Evolutionary conservation across 2,797 vertebrate species (phyloP).

Genomic region (Enteromius afrohamiltoni): DNA sequence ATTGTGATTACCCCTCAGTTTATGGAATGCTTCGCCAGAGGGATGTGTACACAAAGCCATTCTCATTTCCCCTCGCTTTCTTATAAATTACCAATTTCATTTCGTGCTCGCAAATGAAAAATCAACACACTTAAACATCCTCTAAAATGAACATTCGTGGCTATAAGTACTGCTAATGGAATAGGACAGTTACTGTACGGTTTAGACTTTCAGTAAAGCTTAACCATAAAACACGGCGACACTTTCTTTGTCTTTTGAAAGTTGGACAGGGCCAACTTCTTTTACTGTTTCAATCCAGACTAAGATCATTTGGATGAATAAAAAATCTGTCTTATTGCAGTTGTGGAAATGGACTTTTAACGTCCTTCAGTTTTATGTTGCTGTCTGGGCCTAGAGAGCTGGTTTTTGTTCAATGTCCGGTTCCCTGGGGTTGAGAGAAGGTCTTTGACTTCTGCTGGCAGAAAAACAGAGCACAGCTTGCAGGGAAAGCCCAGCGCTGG

Average conservation of each 20-base stretch:
- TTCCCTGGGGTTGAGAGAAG: constrained; percentile 64
- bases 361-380: constrained; percentile 61
- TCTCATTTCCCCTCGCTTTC: constrained; percentile 59
- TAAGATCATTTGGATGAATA: constrained; percentile 33
- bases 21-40: constrained; percentile 83
- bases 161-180: constrained; percentile 54
- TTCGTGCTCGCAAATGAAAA: constrained; percentile 52
- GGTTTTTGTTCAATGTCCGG: constrained; percentile 62
- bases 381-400: constrained; percentile 56
- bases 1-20: constrained; percentile 85
- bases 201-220: constrained; percentile 27
- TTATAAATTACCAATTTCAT: constrained; percentile 64
- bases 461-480: constrained; percentile 31
- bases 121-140: constrained; percentile 48
- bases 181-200: constrained; percentile 45
- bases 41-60: constrained; percentile 80
- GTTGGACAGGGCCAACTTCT: neutral
- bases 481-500: constrained; percentile 48
- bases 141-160: constrained; percentile 58
- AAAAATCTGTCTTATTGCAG: constrained; percentile 24
- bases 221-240: constrained; percentile 20
- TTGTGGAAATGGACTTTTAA: constrained; percentile 44
- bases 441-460: constrained; percentile 55
- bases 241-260: constrained; percentile 31
- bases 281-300: constrained; percentile 6